Evolutionary conservation across 64 coral and sea anemone genomes (phyloP).

Genomic region (Montipora efflorescens): DNA sequence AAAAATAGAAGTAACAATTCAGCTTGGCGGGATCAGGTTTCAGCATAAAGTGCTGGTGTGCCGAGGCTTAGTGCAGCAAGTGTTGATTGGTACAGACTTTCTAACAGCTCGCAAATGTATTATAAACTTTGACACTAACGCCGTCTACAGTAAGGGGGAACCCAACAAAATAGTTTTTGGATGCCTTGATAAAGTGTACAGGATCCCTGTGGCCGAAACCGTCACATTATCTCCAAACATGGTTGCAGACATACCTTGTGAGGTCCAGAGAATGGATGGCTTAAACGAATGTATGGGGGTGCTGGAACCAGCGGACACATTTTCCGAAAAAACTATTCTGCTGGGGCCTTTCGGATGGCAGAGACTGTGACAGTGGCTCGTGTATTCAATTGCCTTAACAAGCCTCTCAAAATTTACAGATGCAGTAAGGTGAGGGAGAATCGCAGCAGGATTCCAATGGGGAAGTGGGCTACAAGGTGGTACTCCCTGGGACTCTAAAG

Average conservation of each 20-base stretch:
- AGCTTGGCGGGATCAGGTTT: background rate
- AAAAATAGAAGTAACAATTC: no score
- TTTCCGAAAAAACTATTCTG: conserved; percentile 6
- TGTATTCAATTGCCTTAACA: no score
- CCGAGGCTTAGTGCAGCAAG: conserved; percentile 15
- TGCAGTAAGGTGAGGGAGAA: background rate
- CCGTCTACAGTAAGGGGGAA: background rate
- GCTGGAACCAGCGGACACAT: conserved; percentile 16
- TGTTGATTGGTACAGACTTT: conserved; percentile 47
- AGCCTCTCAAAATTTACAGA: no score
- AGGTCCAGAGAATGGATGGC: background rate
- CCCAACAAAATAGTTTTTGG: conserved; percentile 13
- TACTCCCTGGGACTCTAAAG: no score
- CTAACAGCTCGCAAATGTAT: conserved; percentile 51
- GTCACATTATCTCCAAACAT: conserved; percentile 35
- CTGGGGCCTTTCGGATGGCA: conserved; percentile 1
- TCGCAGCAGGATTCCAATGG: background rate
- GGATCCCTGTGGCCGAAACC: conserved; percentile 23
- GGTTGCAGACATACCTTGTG: background rate
- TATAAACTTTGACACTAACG: conserved; percentile 21
- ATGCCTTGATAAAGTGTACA: conserved; percentile 17
- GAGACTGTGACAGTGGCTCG: conserved; percentile 2
- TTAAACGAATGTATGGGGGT: background rate
- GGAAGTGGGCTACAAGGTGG: no score
- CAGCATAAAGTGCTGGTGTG: conserved; percentile 39